phyloP scores from a whole-genome alignment of 1,140 invertebrate species.

The Octopus sinensis region DNA sequence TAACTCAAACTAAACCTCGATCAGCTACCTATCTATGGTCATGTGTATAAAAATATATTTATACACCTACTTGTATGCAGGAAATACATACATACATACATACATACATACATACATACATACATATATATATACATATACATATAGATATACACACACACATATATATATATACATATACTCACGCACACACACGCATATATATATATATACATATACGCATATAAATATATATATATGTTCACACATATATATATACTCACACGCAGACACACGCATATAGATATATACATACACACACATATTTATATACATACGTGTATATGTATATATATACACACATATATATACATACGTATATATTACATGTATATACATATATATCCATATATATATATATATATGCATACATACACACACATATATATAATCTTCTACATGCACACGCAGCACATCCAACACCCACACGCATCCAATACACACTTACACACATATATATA shows the following conservation, averaged over 20 bases:
- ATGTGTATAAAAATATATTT: too few species aligned
- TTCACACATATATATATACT: not conserved
- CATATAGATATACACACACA: not conserved
- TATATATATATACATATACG: not conserved
- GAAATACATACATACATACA: not conserved
- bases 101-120: not conserved
- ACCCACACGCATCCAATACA: too few species aligned
- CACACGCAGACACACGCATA: not conserved
- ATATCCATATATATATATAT: too few species aligned
- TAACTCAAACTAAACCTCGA: too few species aligned
- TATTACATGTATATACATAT: not conserved
- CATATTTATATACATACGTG: not conserved
- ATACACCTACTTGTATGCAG: too few species aligned
- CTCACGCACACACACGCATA: not conserved
- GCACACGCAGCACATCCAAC: too few species aligned
- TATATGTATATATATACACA: not conserved
- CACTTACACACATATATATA: too few species aligned
- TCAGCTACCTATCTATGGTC: too few species aligned
- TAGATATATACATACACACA: not conserved
- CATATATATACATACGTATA: not conserved
- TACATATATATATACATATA: not conserved
- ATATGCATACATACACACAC: too few species aligned
- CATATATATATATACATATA: not conserved
- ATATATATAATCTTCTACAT: too few species aligned
- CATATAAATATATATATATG: not conserved